Percentiles rank a stretch among this genome's conserved stretches.
phyloP scores from a whole-genome alignment of 2,797 vertebrate genomes.

The Pelobates cultripes region DNA sequence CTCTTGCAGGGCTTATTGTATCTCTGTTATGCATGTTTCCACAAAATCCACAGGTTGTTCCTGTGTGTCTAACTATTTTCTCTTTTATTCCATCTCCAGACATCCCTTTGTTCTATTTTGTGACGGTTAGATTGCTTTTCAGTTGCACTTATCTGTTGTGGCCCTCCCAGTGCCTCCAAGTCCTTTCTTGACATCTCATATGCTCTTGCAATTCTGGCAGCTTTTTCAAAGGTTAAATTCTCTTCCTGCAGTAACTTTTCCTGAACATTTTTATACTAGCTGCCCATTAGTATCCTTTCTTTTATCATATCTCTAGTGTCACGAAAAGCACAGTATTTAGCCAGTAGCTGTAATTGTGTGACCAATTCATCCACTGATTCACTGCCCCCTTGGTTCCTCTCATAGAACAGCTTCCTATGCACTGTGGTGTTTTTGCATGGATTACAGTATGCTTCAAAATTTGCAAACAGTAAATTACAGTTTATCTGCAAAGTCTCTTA shows the following conservation, averaged over 20 bases:
- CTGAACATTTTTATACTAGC: not conserved
- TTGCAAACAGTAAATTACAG: not conserved
- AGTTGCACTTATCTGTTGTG: too few relatives aligned
- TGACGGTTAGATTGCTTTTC: not conserved
- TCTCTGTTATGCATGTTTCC: too few relatives aligned
- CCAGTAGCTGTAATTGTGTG: not conserved
- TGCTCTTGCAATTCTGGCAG: too few relatives aligned
- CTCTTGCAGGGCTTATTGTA: too few relatives aligned
- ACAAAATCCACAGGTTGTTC: too few relatives aligned
- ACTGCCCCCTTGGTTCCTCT: not conserved
- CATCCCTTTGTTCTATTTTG: not conserved
- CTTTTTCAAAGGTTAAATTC: too few relatives aligned
- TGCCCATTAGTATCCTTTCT: not conserved
- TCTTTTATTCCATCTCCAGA: too few relatives aligned
- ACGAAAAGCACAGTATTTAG: not conserved
- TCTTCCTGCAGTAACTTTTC: not conserved
- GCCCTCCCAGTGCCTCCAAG: too few relatives aligned
- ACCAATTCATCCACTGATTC: not conserved
- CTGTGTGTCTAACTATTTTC: too few relatives aligned
- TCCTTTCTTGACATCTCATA: too few relatives aligned
- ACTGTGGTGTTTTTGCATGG: constrained; percentile 5
- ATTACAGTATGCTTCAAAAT: not conserved
- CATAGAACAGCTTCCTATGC: not conserved
- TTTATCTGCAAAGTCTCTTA: too few relatives aligned
- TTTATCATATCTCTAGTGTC: not conserved